Evolutionary conservation across 2,113 vertebrate genomes (phyloP).

Genomic region (Paralichthys olivaceus): DNA sequence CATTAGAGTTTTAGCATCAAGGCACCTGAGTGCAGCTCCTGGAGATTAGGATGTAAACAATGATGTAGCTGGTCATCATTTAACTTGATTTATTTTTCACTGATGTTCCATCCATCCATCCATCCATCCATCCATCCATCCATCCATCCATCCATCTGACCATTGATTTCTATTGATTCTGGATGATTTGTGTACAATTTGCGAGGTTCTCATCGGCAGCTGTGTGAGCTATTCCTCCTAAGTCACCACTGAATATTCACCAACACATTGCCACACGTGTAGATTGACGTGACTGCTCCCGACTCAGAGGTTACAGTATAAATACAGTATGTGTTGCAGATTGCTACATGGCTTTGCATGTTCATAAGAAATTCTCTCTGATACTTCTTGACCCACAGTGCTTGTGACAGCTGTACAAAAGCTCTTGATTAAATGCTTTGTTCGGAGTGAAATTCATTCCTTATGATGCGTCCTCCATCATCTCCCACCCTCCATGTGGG

Average conservation of each 20-base stretch:
- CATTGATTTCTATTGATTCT: slow-evolving; percentile 6
- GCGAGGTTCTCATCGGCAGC: neutral
- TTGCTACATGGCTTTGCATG: slow-evolving; percentile 31
- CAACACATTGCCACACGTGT: neutral
- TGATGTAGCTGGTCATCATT: neutral
- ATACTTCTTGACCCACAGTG: slow-evolving; percentile 28
- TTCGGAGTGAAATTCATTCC: slow-evolving; percentile 34
- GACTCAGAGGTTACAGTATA: slow-evolving; percentile 8
- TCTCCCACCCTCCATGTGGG: slow-evolving; percentile 16
- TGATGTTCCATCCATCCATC: neutral
- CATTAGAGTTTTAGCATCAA: slow-evolving; percentile 3
- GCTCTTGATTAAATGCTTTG: slow-evolving; percentile 56
- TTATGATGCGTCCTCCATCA: slow-evolving; percentile 33
- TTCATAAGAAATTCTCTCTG: slow-evolving; percentile 20
- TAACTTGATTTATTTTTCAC: neutral
- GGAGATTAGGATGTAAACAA: slow-evolving; percentile 4
- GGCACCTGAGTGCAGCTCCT: neutral
- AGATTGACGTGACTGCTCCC: slow-evolving; percentile 5
- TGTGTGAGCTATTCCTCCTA: neutral
- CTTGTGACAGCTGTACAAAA: slow-evolving; percentile 29
- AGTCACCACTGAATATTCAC: slow-evolving; percentile 21
- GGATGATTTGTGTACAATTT: slow-evolving; percentile 2
- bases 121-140: neutral
- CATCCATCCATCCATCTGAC: neutral
- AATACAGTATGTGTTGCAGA: slow-evolving; percentile 7